Evolutionary conservation across 2,797 vertebrate genomes (phyloP), one percentile per base, ranked within the genome.

Genomic region (Geotria australis): DNA sequence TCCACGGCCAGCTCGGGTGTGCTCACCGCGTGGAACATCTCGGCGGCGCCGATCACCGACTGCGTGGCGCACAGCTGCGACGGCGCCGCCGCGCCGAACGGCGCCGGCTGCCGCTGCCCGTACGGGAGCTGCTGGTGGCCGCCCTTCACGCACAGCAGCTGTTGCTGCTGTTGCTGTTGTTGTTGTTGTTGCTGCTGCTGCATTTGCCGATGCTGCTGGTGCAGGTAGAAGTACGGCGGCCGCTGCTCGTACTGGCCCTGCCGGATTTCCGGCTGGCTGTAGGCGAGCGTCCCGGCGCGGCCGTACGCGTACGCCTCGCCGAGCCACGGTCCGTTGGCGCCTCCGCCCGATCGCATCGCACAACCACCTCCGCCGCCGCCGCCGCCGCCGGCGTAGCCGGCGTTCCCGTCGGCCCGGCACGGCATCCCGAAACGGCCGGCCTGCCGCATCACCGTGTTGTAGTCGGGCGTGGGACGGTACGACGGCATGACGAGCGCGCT

Each of bases 241-340:
- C 12, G 12, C 9, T 53, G 49, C 0, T 80, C 78, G 57, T 77
- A 81, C 63, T 80, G 83, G 57, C 74, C 74, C 61, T 84, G 85
- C n/a, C 88, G 73, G 58, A 98, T 98, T 68, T 96, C 91, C 1
- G 91, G 91, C 57, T 98, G 91, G 68, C 91, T 98, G 70, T 94
- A 98, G 59, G 86, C 91, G 48, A 98, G 74, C 10, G 85, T 81
- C 56, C 89, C 91, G 0, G 88, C 83, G 61, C 85, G 69, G 68
- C 86, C 91, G 71, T 94, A 96, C 5, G 84, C 86, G 1, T 84
- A 93, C 0, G 91, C 85, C 67, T 73, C 86, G 57, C 85, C 75
- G 2, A 95, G 85, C 69, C 78, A 93, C 12, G 49, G 9, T 53
- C 49, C 49, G 53, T 38, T 38, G 6, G 38, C 38, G 38, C 38